Conservation (phyloP, 2,888 invertebrate species). For the Hofmannophila pseudospretella region DNA sequence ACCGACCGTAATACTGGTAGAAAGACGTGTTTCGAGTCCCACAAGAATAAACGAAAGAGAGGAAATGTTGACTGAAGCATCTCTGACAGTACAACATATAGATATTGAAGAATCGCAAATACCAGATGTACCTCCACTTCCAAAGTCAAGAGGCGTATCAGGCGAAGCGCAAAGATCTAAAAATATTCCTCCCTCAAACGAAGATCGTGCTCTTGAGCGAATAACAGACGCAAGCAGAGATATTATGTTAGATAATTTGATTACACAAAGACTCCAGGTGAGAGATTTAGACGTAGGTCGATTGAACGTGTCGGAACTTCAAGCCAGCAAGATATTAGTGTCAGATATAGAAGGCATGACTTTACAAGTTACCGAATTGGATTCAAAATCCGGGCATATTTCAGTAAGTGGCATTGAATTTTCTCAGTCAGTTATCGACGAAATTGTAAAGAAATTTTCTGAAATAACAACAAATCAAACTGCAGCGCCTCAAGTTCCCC, state of each 20-base stretch:
- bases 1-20: slow-evolving; percentile 79
- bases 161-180: slow-evolving; percentile 28
- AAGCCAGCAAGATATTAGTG: slow-evolving; percentile 87
- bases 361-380: slow-evolving; percentile 84
- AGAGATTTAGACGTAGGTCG: slow-evolving; percentile 87
- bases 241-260: slow-evolving; percentile 60
- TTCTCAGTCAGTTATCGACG: slow-evolving; percentile 82
- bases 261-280: slow-evolving; percentile 82
- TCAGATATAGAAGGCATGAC: slow-evolving; percentile 88
- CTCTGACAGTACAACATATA: slow-evolving; percentile 81
- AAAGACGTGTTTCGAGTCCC: slow-evolving; percentile 79
- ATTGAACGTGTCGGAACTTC: slow-evolving; percentile 86
- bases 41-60: slow-evolving; percentile 77
- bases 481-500: slow-evolving; percentile 22
- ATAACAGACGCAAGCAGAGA: slow-evolving; percentile 51
- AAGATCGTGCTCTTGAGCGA: slow-evolving; percentile 52
- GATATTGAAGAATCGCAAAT: slow-evolving; percentile 70
- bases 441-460: slow-evolving; percentile 78
- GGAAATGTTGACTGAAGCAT: slow-evolving; percentile 82
- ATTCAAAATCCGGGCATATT: slow-evolving; percentile 82
- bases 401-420: slow-evolving; percentile 83
- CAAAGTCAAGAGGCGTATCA: slow-evolving; percentile 42
- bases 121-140: slow-evolving; percentile 67
- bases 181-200: slow-evolving; percentile 25
- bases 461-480: slow-evolving; percentile 54